phyloP scores from a whole-genome alignment of 2,113 vertebrate species.

The Paralichthys olivaceus region DNA sequence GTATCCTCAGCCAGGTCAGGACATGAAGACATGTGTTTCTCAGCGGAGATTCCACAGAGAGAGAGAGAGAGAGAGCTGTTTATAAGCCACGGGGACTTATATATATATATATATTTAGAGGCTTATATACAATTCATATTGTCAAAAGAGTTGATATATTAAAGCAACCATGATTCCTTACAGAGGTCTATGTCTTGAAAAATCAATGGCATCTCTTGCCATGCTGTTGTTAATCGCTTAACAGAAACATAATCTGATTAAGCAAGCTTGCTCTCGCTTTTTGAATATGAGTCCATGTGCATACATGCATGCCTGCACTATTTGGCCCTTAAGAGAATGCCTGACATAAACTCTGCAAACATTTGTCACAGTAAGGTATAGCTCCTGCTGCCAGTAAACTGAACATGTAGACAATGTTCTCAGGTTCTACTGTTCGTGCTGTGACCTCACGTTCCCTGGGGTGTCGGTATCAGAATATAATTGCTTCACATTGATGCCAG shows the following conservation, averaged over 20 bases:
- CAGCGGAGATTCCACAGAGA: not conserved
- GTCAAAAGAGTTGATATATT: slow-evolving; percentile 29
- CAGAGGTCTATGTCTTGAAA: slow-evolving; percentile 15
- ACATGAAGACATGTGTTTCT: too few relatives aligned
- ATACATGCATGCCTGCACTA: slow-evolving; percentile 22
- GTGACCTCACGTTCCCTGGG: slow-evolving; percentile 65
- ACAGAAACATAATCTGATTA: not conserved
- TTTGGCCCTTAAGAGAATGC: slow-evolving; percentile 21
- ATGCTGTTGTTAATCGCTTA: not conserved
- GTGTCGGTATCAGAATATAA: slow-evolving; percentile 55
- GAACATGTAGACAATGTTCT: slow-evolving; percentile 59
- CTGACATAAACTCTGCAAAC: slow-evolving; percentile 19
- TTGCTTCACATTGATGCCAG: slow-evolving; percentile 39
- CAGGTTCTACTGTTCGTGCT: slow-evolving; percentile 47
- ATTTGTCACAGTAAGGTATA: slow-evolving; percentile 53
- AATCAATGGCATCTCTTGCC: not conserved
- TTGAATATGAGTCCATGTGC: slow-evolving; percentile 7
- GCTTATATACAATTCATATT: slow-evolving; percentile 8
- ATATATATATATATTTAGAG: too few relatives aligned
- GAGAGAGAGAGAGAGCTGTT: slow-evolving; percentile 34
- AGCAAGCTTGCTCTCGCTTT: not conserved
- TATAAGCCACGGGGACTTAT: slow-evolving; percentile 30
- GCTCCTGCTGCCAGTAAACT: slow-evolving; percentile 47
- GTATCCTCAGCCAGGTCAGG: not conserved
- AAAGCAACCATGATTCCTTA: slow-evolving; percentile 8